Percentiles rank a stretch among this genome's conserved stretches.
Evolutionary conservation across 2,888 invertebrate genomes (phyloP).

Genomic region (Folsomia manolachei): DNA sequence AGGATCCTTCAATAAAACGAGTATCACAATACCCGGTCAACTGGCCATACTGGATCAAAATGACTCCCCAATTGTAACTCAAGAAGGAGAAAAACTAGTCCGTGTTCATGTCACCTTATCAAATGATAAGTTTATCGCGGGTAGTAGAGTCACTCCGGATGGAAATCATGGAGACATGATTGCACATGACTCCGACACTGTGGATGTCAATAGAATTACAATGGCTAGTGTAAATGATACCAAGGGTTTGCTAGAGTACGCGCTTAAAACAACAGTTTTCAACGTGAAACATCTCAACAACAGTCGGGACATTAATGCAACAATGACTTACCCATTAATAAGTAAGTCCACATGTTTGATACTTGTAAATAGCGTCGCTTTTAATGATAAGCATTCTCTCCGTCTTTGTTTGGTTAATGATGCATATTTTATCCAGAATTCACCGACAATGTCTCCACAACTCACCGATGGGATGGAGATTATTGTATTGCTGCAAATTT

Average conservation of each 20-base stretch:
- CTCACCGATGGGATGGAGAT: constrained; percentile 36
- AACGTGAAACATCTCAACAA: not conserved
- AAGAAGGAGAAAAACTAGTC: constrained; percentile 12
- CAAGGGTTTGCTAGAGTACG: constrained; percentile 34
- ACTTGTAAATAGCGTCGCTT: too few species aligned
- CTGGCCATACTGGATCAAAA: constrained; percentile 45
- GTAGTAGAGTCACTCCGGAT: constrained; percentile 8
- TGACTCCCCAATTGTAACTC: constrained; percentile 37
- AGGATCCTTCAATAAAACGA: not conserved
- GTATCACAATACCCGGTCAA: constrained; percentile 20
- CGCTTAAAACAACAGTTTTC: constrained; percentile 8
- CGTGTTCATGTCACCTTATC: not conserved
- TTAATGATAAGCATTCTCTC: too few species aligned
- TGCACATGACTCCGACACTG: constrained; percentile 36
- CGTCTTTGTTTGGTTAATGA: too few species aligned
- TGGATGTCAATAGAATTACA: constrained; percentile 30
- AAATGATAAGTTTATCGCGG: not conserved
- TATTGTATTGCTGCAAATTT: constrained; percentile 44
- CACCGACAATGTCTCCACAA: constrained; percentile 17
- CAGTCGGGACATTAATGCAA: not conserved
- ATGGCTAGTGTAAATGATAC: constrained; percentile 44
- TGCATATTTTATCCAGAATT: too few species aligned
- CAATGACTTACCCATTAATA: constrained; percentile 28
- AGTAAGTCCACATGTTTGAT: constrained; percentile 26
- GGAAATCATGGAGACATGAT: constrained; percentile 24